Percentiles rank a stretch among this genome's conserved stretches.
Conservation (phyloP, 1,140 invertebrate genomes). For the Euglossa dilemma region DNA sequence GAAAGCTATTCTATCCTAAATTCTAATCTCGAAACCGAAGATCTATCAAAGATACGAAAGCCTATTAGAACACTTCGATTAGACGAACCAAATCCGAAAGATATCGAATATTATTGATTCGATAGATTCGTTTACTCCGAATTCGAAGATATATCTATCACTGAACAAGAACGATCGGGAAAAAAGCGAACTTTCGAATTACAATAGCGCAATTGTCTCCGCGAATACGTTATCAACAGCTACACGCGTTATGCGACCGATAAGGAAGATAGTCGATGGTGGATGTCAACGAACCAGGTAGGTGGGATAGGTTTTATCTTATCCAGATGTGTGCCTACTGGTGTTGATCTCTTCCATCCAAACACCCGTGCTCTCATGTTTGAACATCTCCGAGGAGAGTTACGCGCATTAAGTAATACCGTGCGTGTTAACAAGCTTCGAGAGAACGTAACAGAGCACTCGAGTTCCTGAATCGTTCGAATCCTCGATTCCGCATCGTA, state of each 20-base stretch:
- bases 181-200: not conserved
- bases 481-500: too few species aligned
- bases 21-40: too few species aligned
- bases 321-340: constrained; percentile 53
- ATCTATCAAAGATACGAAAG: too few species aligned
- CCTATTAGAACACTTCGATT: too few species aligned
- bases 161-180: not conserved
- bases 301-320: constrained; percentile 57
- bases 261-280: constrained; percentile 29
- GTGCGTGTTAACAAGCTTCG: not conserved
- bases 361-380: not conserved
- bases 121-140: too few species aligned
- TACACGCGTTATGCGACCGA: constrained; percentile 26
- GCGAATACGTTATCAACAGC: constrained; percentile 12
- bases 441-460: not conserved
- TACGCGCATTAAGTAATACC: not conserved
- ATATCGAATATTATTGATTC: too few species aligned
- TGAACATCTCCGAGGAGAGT: not conserved
- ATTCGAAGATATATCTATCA: not conserved
- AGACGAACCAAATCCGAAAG: too few species aligned
- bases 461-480: not conserved
- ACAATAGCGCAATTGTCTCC: constrained; percentile 45
- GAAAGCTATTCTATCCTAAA: too few species aligned
- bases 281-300: constrained; percentile 61
- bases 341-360: constrained; percentile 40